Percentiles rank a stretch among this genome's conserved stretches.
These are phyloP conservation scores for Lasioglossum baleicum DNA, from an alignment of 1,140 invertebrate species.

Conservation along the genomic window DNA sequence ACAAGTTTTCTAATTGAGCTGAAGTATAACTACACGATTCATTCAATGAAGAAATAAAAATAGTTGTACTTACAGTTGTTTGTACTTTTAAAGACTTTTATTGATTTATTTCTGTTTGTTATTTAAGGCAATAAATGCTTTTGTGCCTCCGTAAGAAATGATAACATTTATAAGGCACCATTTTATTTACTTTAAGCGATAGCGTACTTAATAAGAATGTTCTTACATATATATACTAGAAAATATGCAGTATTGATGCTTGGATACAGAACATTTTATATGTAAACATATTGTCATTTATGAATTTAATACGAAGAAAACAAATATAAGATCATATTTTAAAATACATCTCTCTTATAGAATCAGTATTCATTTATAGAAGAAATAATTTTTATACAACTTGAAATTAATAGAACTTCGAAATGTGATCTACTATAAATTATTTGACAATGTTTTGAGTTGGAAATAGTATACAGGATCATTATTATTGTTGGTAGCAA, in stretches of 20 bases:
- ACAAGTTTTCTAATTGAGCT: slow-evolving; percentile 8
- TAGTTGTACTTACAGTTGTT: neutral
- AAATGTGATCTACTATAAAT: neutral
- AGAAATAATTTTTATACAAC: neutral
- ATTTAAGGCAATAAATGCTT: slow-evolving; percentile 3
- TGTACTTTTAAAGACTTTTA: neutral
- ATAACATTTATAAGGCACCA: neutral
- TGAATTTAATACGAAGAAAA: neutral
- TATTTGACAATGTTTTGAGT: neutral
- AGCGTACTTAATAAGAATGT: neutral
- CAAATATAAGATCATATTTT: neutral
- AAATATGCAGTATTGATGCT: slow-evolving; percentile 13
- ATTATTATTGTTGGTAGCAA: too few species aligned
- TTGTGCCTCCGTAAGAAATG: neutral
- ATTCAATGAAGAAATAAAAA: neutral
- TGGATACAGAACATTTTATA: slow-evolving; percentile 17
- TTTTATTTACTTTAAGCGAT: slow-evolving; percentile 1
- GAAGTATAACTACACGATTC: neutral
- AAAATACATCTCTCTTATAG: neutral
- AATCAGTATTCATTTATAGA: neutral
- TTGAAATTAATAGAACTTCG: neutral
- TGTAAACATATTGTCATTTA: neutral
- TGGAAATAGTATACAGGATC: neutral
- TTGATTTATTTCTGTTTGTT: neutral
- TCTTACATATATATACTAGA: neutral